Conservation (phyloP, 1,140 invertebrate genomes). For the Frieseomelitta varia region DNA sequence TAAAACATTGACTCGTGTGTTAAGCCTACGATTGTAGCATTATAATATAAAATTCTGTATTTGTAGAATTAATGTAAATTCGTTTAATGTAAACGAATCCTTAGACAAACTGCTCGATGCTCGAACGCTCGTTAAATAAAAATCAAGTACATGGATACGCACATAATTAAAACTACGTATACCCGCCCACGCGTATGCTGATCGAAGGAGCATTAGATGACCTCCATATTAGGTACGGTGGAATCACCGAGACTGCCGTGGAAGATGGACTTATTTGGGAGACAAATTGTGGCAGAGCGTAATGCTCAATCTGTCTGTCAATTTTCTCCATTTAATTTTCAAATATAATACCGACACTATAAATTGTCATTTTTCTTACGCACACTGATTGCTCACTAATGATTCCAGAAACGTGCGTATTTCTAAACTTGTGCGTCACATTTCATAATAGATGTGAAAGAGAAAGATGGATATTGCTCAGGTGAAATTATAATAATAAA, state of each 20-base stretch:
- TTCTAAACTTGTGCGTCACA: too few relatives aligned
- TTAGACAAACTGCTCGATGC: neutral
- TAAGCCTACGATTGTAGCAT: too few relatives aligned
- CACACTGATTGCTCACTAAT: too few relatives aligned
- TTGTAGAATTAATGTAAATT: too few relatives aligned
- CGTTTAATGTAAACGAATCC: too few relatives aligned
- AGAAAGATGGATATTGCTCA: neutral
- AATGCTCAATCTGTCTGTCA: neutral
- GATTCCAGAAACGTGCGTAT: too few relatives aligned
- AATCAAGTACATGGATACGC: neutral
- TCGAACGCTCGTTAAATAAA: neutral
- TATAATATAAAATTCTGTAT: too few relatives aligned
- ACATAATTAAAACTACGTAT: conserved; percentile 20
- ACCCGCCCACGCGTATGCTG: conserved; percentile 62
- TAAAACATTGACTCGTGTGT: too few relatives aligned
- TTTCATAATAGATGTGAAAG: too few relatives aligned
- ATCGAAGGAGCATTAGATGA: conserved; percentile 57
- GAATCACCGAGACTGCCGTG: conserved; percentile 30
- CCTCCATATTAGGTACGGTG: conserved; percentile 59
- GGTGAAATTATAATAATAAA: neutral
- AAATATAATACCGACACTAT: neutral
- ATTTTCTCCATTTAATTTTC: neutral
- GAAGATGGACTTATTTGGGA: conserved; percentile 55
- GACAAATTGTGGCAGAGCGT: conserved; percentile 35
- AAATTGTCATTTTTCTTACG: neutral